A percentile compares a stretch with the other conserved stretches of the same genome.
Evolutionary conservation across 2,113 vertebrate genomes (phyloP).

Genomic region (Boulengeromyrus knoepffleri): DNA sequence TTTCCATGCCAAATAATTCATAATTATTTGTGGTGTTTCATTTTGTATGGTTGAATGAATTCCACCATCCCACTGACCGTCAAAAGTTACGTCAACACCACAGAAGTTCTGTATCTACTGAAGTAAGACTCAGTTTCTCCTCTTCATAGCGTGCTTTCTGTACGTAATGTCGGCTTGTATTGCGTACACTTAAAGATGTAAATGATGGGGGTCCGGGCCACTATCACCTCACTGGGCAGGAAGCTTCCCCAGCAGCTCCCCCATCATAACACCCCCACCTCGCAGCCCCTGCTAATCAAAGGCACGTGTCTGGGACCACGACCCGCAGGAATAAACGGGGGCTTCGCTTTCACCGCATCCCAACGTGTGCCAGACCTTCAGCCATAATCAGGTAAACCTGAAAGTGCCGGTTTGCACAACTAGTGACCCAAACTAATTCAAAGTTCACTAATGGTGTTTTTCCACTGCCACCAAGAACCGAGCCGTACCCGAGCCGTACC

Average conservation of each 20-base stretch:
- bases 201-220: background rate
- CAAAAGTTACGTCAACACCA: background rate
- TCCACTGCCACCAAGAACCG: background rate
- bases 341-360: background rate
- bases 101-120: background rate
- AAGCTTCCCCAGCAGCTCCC: background rate
- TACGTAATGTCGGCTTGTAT: background rate
- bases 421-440: constrained; percentile 22
- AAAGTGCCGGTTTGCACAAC: constrained; percentile 3
- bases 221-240: background rate
- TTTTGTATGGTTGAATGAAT: background rate
- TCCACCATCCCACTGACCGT: background rate
- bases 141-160: background rate
- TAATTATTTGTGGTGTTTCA: background rate
- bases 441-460: constrained; percentile 8
- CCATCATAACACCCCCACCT: background rate
- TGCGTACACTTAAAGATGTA: background rate
- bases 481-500: background rate
- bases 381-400: constrained; percentile 6
- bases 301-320: background rate
- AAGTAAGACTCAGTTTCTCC: background rate
- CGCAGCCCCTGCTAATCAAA: background rate
- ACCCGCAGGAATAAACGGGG: background rate
- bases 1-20: background rate
- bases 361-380: background rate